These are phyloP conservation scores for Cephus runcator DNA, from an alignment of 2,888 invertebrate species.

Conservation along the genomic window DNA sequence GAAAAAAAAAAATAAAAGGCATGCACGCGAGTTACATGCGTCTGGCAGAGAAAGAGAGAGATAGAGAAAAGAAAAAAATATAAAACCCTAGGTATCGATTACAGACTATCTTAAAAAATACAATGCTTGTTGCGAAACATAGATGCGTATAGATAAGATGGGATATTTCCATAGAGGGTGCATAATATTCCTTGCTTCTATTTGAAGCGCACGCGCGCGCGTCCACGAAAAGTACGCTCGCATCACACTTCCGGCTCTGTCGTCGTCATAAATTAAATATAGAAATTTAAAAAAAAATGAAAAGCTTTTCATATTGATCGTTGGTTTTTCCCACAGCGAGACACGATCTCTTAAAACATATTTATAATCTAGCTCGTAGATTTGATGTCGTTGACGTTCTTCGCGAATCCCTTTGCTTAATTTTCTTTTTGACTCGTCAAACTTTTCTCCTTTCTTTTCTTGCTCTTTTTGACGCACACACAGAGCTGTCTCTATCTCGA, in stretches of 20 bases:
- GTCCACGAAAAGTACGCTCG: background rate
- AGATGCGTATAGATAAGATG: constrained; percentile 25
- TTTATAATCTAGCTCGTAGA: constrained; percentile 36
- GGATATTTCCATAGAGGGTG: background rate
- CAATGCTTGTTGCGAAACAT: constrained; percentile 43
- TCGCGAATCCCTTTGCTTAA: background rate
- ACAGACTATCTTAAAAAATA: constrained; percentile 54
- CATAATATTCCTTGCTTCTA: constrained; percentile 4
- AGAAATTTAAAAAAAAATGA: constrained; percentile 47
- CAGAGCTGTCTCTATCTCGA: background rate
- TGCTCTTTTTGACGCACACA: background rate
- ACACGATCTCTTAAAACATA: constrained; percentile 52
- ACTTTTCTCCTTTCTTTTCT: background rate
- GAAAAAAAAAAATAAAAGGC: background rate
- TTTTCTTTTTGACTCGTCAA: constrained; percentile 15
- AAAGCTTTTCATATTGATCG: constrained; percentile 31
- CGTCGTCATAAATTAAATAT: constrained; percentile 46
- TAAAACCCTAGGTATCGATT: constrained; percentile 58
- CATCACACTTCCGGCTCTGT: background rate
- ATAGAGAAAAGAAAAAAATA: constrained; percentile 38
- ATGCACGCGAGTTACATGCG: background rate
- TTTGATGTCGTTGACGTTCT: constrained; percentile 5
- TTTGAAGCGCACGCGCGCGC: background rate
- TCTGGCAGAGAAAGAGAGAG: background rate
- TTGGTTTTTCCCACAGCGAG: constrained; percentile 46